phyloP scores from a whole-genome alignment of 1,140 invertebrate genomes.

The Epicauta chinensis region DNA sequence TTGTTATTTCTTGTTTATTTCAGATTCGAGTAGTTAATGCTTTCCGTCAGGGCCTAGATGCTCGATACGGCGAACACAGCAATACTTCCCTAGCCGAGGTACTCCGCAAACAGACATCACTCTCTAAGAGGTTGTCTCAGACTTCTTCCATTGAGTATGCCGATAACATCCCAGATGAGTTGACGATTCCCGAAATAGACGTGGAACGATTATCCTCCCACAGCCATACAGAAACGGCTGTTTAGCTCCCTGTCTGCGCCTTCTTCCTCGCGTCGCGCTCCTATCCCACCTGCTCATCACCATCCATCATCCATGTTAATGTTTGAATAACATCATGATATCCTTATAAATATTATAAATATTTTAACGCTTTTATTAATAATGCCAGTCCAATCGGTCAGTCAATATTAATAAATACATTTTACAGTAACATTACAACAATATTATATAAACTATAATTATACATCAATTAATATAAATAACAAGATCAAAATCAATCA shows the following conservation, averaged over 20 bases:
- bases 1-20: conserved; percentile 48
- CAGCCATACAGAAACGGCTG: conserved; percentile 89
- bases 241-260: conserved; percentile 52
- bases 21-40: conserved; percentile 99
- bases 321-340: too few relatives aligned
- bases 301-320: conserved; percentile 3
- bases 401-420: too few relatives aligned
- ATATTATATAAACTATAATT: too few relatives aligned
- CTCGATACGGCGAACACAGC: conserved; percentile 86
- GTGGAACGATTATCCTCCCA: conserved; percentile 84
- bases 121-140: conserved; percentile 83
- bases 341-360: too few relatives aligned
- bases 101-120: conserved; percentile 83
- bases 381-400: too few relatives aligned
- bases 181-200: conserved; percentile 82
- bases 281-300: conserved; percentile 22
- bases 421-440: too few relatives aligned
- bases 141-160: conserved; percentile 88
- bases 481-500: too few relatives aligned
- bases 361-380: too few relatives aligned
- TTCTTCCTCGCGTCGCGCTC: conserved; percentile 13
- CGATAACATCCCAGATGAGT: conserved; percentile 78
- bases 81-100: conserved; percentile 83
- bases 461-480: too few relatives aligned
- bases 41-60: conserved; percentile 96